Conservation (phyloP, 2,888 invertebrate species). For the Pristionchus entomophagus region DNA sequence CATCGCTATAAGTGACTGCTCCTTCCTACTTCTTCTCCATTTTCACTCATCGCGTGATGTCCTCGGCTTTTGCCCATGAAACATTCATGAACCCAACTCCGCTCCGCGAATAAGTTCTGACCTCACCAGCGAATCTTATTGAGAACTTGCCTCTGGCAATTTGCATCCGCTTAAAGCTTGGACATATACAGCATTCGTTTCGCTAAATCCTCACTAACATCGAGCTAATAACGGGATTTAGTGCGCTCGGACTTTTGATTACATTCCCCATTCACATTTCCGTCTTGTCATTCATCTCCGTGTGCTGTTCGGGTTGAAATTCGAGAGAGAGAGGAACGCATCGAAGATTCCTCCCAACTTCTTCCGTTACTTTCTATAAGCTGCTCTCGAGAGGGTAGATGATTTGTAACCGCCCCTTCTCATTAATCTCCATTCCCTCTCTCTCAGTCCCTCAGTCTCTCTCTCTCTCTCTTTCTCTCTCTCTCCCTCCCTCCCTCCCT, state of each 20-base stretch:
- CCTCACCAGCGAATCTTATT: neutral
- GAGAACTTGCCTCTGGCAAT: neutral
- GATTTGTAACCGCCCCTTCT: neutral
- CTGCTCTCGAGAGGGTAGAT: neutral
- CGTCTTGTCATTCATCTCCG: neutral
- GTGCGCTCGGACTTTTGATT: neutral
- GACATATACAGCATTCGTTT: too few species aligned
- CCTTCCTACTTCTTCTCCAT: neutral
- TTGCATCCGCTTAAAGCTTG: neutral
- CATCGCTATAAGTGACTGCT: neutral
- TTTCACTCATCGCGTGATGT: constrained; percentile 31
- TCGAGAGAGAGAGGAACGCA: neutral
- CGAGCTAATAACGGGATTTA: too few species aligned
- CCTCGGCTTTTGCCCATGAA: neutral
- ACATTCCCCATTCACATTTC: neutral
- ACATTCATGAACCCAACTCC: neutral
- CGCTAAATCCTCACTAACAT: too few species aligned
- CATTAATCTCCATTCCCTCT: neutral
- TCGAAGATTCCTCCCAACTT: neutral
- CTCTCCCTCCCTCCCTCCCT: neutral
- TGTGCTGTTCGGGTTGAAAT: too few species aligned
- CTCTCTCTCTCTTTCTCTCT: neutral
- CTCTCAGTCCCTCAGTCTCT: neutral
- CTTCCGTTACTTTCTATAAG: neutral
- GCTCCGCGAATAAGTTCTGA: constrained; percentile 14